phyloP scores from a whole-genome alignment of 1,140 invertebrate genomes.

The Heterodera carotae region DNA sequence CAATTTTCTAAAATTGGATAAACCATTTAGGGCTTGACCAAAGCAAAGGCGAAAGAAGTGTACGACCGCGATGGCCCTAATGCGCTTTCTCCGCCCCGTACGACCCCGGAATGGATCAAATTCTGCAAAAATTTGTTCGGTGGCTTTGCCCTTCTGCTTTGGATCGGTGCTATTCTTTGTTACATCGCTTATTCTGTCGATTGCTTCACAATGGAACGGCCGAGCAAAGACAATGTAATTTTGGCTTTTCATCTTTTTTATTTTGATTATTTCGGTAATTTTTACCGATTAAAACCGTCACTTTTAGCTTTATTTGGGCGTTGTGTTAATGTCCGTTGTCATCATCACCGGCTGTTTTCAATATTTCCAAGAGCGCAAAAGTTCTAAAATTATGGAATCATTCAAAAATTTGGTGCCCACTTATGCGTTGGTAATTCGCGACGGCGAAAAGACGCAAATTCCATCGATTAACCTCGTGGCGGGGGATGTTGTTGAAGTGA shows the following conservation, averaged over 20 bases:
- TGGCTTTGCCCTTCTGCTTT: constrained; percentile 66
- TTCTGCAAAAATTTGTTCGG: constrained; percentile 67
- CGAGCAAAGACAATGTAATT: constrained; percentile 57
- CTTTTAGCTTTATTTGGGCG: constrained; percentile 80
- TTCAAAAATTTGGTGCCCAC: constrained; percentile 71
- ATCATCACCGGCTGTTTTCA: constrained; percentile 95
- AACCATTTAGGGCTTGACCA: constrained; percentile 43
- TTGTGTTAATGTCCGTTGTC: constrained; percentile 89
- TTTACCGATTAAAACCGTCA: no score
- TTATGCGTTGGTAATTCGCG: constrained; percentile 60
- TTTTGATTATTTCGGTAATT: no score
- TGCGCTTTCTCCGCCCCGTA: constrained; percentile 67
- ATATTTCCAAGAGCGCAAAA: constrained; percentile 96
- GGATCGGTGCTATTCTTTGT: constrained; percentile 63
- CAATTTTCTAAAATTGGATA: constrained; percentile 44
- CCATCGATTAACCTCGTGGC: constrained; percentile 74
- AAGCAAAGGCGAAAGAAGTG: constrained; percentile 40
- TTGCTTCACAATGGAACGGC: constrained; percentile 65
- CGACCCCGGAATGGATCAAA: constrained; percentile 65
- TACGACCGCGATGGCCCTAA: constrained; percentile 74
- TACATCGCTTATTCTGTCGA: constrained; percentile 66
- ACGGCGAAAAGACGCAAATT: constrained; percentile 62
- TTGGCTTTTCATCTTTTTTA: not conserved
- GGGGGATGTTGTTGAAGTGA: constrained; percentile 81
- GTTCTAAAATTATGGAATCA: constrained; percentile 76